These are phyloP conservation scores for Philopotamus ludificatus DNA, from an alignment of 1,140 invertebrate species.

Conservation along the genomic window DNA sequence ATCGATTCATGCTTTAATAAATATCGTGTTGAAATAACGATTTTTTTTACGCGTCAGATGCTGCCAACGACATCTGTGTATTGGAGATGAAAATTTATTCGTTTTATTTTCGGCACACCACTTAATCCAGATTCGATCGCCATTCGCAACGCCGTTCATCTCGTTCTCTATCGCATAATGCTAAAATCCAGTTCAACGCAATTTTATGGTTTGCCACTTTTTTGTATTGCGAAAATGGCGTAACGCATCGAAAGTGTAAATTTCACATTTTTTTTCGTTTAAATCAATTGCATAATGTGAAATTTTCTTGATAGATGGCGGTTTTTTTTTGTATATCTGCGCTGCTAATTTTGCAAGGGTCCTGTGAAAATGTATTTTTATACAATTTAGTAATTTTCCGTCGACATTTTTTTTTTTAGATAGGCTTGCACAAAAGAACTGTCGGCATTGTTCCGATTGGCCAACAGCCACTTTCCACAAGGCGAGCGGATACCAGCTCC, in stretches of 20 bases:
- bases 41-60: too few species aligned
- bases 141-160: background rate
- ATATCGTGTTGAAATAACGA: too few species aligned
- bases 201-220: background rate
- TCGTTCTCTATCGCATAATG: background rate
- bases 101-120: too few species aligned
- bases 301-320: background rate
- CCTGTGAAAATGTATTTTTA: too few species aligned
- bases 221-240: background rate
- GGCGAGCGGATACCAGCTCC: background rate
- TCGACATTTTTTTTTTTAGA: too few species aligned
- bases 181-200: background rate
- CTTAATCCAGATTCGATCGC: background rate
- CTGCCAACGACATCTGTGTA: too few species aligned
- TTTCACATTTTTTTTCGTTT: background rate
- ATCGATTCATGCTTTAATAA: too few species aligned
- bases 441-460: background rate
- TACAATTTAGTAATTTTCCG: too few species aligned
- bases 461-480: background rate
- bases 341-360: too few species aligned
- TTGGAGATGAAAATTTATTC: too few species aligned
- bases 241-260: background rate
- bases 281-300: background rate
- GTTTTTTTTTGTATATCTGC: too few species aligned
- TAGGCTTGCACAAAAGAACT: background rate